Evolutionary conservation across 2,888 invertebrate species (phyloP).

Genomic region (Oscheius sp.): DNA sequence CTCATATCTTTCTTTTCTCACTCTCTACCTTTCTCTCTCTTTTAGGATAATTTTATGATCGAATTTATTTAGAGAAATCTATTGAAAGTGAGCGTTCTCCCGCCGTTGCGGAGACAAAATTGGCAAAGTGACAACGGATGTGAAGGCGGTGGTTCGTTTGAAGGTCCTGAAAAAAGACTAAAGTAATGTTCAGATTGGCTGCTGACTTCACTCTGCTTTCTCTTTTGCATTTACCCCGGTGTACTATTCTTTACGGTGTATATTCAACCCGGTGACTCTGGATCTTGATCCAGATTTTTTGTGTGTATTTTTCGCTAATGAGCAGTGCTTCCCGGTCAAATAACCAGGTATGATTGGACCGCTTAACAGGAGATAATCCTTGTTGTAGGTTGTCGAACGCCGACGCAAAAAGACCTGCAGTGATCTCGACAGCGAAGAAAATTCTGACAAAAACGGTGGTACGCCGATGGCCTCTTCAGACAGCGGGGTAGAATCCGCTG

Average conservation of each 20-base stretch:
- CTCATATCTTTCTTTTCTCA: not conserved
- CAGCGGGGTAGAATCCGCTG: slow-evolving; percentile 68
- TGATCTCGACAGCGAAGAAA: slow-evolving; percentile 31
- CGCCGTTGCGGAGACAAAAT: slow-evolving; percentile 24
- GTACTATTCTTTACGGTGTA: slow-evolving; percentile 28
- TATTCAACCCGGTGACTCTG: slow-evolving; percentile 30
- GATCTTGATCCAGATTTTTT: slow-evolving; percentile 23
- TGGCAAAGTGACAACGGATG: slow-evolving; percentile 15
- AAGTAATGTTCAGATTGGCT: slow-evolving; percentile 17
- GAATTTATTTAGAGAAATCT: not conserved
- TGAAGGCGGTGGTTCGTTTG: slow-evolving; percentile 21
- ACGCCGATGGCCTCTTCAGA: slow-evolving; percentile 69
- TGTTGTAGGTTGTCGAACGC: slow-evolving; percentile 14
- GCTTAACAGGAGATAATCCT: not conserved
- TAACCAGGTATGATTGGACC: slow-evolving; percentile 38
- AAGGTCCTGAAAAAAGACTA: too few species aligned
- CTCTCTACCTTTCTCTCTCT: slow-evolving; percentile 9
- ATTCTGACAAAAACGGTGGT: slow-evolving; percentile 32
- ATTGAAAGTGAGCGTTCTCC: slow-evolving; percentile 1
- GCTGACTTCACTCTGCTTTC: slow-evolving; percentile 20
- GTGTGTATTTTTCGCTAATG: slow-evolving; percentile 35
- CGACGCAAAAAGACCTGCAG: slow-evolving; percentile 28
- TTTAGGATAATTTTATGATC: not conserved
- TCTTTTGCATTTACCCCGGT: slow-evolving; percentile 29
- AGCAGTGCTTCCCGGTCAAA: slow-evolving; percentile 51